A percentile compares a stretch with the other conserved stretches of the same genome.
These are phyloP conservation scores for Hormaphis cornu DNA, from an alignment of 1,140 invertebrate genomes.

Conservation along the genomic window DNA sequence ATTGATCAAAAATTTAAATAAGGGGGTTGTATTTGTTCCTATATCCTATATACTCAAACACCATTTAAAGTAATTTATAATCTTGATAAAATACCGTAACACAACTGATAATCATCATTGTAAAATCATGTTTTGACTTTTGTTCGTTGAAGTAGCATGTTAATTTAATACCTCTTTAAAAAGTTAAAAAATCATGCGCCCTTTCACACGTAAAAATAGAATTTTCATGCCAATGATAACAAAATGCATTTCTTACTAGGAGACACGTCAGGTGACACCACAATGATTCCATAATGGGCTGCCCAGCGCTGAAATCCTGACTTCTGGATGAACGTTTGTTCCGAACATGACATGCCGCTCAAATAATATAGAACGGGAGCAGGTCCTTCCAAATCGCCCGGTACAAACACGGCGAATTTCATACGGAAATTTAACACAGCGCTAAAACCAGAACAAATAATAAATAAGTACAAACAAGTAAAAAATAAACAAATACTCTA, in stretches of 20 bases:
- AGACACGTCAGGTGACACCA: constrained; percentile 92
- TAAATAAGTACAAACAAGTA: not conserved
- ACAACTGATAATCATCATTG: no score
- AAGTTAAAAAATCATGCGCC: no score
- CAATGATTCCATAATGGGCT: constrained; percentile 66
- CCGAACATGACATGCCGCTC: constrained; percentile 88
- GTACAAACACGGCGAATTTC: constrained; percentile 87
- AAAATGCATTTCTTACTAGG: constrained; percentile 64
- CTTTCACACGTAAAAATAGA: no score
- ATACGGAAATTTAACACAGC: constrained; percentile 72
- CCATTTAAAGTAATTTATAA: no score
- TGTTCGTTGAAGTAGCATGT: no score
- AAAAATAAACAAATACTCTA: not conserved
- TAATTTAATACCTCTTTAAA: no score
- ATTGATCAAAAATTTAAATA: no score
- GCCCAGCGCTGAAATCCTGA: constrained; percentile 84
- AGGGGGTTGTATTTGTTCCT: no score
- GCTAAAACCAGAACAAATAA: constrained; percentile 46
- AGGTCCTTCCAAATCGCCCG: constrained; percentile 56
- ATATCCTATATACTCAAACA: no score
- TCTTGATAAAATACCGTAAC: no score
- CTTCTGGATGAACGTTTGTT: constrained; percentile 94
- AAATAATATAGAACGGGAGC: constrained; percentile 84
- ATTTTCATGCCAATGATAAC: no score
- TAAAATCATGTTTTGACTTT: no score